Conservation (phyloP, 1,140 invertebrate genomes). For the Bombus affinis region DNA sequence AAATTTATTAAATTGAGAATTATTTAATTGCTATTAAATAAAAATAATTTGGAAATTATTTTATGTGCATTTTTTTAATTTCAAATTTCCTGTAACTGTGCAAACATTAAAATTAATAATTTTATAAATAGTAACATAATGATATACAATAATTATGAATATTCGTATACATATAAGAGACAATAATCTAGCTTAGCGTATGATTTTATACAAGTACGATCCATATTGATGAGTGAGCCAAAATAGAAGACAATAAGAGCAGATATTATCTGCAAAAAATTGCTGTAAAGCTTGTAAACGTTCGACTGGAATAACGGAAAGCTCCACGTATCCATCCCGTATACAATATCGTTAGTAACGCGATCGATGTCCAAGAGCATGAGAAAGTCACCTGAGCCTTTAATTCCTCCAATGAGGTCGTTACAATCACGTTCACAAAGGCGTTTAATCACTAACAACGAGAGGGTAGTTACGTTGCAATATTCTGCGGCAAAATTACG, state of each 20-base stretch:
- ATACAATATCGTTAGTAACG: no score
- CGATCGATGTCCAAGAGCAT: conserved; percentile 33
- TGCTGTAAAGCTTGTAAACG: not conserved
- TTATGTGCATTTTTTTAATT: not conserved
- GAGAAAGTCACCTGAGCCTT: conserved; percentile 37
- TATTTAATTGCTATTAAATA: not conserved
- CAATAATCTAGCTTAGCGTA: not conserved
- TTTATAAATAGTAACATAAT: not conserved
- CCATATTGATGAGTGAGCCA: not conserved
- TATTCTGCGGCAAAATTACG: not conserved
- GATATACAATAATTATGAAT: not conserved
- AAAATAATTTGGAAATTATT: not conserved
- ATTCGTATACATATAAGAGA: not conserved
- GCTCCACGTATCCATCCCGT: not conserved
- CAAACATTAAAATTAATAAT: not conserved
- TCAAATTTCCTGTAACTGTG: not conserved
- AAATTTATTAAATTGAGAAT: not conserved
- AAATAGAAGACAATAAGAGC: not conserved
- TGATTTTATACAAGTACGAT: not conserved
- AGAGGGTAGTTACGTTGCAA: no score
- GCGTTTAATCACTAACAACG: conserved; percentile 13
- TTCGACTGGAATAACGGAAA: not conserved
- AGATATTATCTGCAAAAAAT: not conserved
- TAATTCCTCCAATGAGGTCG: conserved; percentile 39
- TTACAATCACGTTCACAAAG: conserved; percentile 24